Evolutionary conservation across 1,140 invertebrate genomes (phyloP).

Genomic region (Plodia interpunctella): DNA sequence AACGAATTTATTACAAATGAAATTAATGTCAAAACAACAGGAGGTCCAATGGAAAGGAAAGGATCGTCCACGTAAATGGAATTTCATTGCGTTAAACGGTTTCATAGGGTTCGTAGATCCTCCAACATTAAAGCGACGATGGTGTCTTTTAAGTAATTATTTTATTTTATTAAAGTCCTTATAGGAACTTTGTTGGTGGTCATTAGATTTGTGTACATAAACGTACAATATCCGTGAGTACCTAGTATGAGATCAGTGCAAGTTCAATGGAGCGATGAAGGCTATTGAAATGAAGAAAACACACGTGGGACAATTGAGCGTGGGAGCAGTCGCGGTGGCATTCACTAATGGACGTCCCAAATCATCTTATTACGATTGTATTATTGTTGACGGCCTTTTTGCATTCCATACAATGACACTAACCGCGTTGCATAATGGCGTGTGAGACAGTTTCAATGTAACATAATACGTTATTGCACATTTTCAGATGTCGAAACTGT

Average conservation of each 20-base stretch:
- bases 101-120: neutral
- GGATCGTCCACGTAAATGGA: neutral
- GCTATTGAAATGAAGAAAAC: constrained; percentile 42
- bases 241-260: no score
- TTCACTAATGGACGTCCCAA: constrained; percentile 55
- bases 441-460: constrained; percentile 21
- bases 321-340: constrained; percentile 61
- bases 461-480: constrained; percentile 32
- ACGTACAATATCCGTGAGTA: no score
- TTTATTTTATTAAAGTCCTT: neutral
- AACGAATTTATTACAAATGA: constrained; percentile 1
- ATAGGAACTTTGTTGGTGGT: constrained; percentile 11
- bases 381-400: constrained; percentile 52
- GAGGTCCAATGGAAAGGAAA: neutral
- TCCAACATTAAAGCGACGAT: neutral
- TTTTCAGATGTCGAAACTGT: constrained; percentile 42
- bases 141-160: neutral
- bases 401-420: constrained; percentile 29
- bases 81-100: neutral
- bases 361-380: constrained; percentile 66
- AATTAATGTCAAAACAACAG: neutral
- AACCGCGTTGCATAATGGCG: constrained; percentile 47
- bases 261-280: constrained; percentile 5
- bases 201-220: constrained; percentile 1
- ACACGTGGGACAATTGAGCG: constrained; percentile 55